Evolutionary conservation across 2,797 vertebrate genomes (phyloP).

Genomic region (Benthosema pterotum): DNA sequence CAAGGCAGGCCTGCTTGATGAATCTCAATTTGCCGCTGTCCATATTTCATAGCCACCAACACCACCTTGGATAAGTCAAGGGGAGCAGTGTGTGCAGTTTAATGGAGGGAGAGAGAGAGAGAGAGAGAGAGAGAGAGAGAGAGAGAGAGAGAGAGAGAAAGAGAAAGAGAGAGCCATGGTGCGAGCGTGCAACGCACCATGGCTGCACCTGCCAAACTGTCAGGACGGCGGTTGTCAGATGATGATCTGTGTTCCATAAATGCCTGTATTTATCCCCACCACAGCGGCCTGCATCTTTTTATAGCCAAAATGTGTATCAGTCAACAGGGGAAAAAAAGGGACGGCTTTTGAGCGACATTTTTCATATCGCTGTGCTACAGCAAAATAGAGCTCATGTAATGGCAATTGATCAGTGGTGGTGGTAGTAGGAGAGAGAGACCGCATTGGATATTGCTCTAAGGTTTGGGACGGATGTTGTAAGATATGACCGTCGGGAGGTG

Average conservation of each 20-base stretch:
- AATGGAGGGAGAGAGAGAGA: neutral
- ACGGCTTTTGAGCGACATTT: conserved; percentile 15
- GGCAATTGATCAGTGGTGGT: conserved; percentile 36
- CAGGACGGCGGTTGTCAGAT: conserved; percentile 51
- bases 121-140: neutral
- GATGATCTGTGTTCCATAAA: conserved; percentile 62
- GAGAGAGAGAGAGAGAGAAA: neutral
- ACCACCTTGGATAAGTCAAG: neutral
- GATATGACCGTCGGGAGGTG: conserved; percentile 39
- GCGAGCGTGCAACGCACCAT: conserved; percentile 13
- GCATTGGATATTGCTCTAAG: conserved; percentile 37
- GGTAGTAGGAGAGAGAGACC: too few species aligned
- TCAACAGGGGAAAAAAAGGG: neutral
- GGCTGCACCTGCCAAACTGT: conserved; percentile 63
- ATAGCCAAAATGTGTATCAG: conserved; percentile 30
- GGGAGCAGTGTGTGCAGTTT: neutral
- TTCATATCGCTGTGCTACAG: conserved; percentile 26
- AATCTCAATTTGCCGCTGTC: conserved; percentile 79
- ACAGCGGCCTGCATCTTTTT: conserved; percentile 49
- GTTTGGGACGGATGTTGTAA: conserved; percentile 45
- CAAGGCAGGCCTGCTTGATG: conserved; percentile 77
- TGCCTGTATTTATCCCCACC: conserved; percentile 57
- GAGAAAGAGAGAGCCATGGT: neutral
- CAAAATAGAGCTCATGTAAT: conserved; percentile 28
- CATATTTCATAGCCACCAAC: conserved; percentile 73